A percentile compares a stretch with the other conserved stretches of the same genome.
Evolutionary conservation across 1,140 invertebrate genomes (phyloP).

Genomic region (Zaprionus ghesquierei): DNA sequence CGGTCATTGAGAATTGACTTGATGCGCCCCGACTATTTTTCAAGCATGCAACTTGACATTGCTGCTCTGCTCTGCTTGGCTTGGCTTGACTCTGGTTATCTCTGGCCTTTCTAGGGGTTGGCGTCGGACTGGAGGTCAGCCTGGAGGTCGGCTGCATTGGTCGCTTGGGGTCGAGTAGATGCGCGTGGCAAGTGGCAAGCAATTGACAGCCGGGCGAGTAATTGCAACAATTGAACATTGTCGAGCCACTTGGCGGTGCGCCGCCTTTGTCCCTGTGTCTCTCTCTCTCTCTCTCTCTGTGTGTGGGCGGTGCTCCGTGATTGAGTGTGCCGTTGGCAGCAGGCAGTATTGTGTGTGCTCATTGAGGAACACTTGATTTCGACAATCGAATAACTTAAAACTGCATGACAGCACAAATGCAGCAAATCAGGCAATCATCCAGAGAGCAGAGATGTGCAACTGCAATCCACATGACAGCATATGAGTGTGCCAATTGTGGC

Average conservation of each 20-base stretch:
- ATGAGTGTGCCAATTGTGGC: slow-evolving; percentile 13
- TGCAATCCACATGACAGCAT: neutral
- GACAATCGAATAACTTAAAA: slow-evolving; percentile 27
- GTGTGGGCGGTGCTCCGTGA: slow-evolving; percentile 9
- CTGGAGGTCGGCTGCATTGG: neutral
- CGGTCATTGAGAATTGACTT: neutral
- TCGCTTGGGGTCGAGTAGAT: slow-evolving; percentile 27
- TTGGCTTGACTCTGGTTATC: neutral
- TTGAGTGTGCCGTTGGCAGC: neutral
- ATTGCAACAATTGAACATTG: slow-evolving; percentile 56
- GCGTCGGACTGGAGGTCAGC: neutral
- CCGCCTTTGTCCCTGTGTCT: neutral
- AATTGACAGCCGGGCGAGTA: slow-evolving; percentile 59
- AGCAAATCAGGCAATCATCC: slow-evolving; percentile 11
- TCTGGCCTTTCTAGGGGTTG: neutral
- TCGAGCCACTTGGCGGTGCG: neutral
- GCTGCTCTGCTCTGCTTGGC: too few relatives aligned
- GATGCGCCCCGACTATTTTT: neutral
- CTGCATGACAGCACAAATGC: slow-evolving; percentile 20
- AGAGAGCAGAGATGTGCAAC: neutral
- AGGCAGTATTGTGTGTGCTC: neutral
- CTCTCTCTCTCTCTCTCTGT: too few relatives aligned
- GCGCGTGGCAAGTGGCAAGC: slow-evolving; percentile 70
- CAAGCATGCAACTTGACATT: neutral
- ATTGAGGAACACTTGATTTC: neutral